Conservation (phyloP, 1,140 invertebrate genomes). For the Teleogryllus occipitalis region DNA sequence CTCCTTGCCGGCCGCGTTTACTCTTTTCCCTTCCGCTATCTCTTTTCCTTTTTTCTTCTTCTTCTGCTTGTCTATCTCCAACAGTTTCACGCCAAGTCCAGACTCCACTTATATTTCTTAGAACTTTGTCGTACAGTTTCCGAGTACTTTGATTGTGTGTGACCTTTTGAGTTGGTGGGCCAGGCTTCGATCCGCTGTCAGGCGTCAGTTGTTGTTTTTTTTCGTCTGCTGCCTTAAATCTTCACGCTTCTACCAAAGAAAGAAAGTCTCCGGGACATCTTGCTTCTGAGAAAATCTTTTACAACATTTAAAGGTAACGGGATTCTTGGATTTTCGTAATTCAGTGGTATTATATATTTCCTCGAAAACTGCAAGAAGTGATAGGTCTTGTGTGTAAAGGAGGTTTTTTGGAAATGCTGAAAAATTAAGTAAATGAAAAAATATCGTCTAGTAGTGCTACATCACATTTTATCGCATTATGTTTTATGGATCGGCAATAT, state of each 20-base stretch:
- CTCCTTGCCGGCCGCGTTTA: too few relatives aligned
- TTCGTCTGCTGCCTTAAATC: not conserved
- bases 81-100: not conserved
- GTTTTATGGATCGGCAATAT: too few relatives aligned
- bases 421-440: too few relatives aligned
- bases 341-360: too few relatives aligned
- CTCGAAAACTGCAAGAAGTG: too few relatives aligned
- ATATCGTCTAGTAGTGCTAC: too few relatives aligned
- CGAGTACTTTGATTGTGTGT: conserved; percentile 4
- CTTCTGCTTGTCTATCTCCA: not conserved
- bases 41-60: not conserved
- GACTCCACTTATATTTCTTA: not conserved
- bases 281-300: not conserved
- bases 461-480: too few relatives aligned
- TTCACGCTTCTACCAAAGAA: not conserved
- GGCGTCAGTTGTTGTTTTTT: not conserved
- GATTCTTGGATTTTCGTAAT: too few relatives aligned
- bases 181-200: not conserved
- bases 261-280: not conserved
- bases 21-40: not conserved
- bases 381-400: too few relatives aligned
- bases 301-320: not conserved
- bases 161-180: not conserved
- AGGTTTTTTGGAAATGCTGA: too few relatives aligned
- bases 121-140: not conserved